These are phyloP conservation scores for Sebastes oblongus DNA, from an alignment of 2,797 vertebrate species.

Conservation along the genomic window DNA sequence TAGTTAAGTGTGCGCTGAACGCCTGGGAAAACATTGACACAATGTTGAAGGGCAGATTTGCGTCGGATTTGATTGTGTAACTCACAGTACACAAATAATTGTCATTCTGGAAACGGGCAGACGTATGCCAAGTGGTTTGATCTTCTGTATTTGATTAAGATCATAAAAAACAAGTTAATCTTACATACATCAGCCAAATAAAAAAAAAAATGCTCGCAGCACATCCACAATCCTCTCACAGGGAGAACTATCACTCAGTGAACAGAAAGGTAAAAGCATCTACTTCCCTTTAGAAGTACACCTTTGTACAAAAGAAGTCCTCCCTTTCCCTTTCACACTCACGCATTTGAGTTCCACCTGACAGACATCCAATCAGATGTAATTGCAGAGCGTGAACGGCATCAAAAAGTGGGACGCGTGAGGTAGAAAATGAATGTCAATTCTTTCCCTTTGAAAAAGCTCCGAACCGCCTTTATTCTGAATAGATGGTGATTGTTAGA, in stretches of 20 bases:
- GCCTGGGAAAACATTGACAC: neutral
- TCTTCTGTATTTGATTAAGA: neutral
- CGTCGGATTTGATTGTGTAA: neutral
- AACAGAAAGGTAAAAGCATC: neutral
- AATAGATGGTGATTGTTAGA: slow-evolving; percentile 24
- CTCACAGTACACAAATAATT: neutral
- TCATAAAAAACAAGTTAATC: too few species aligned
- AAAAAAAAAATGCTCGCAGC: neutral
- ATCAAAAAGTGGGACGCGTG: neutral
- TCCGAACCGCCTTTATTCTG: neutral
- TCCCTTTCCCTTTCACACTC: neutral
- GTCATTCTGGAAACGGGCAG: neutral
- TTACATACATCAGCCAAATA: neutral
- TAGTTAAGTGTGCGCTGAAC: neutral
- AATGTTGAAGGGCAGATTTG: neutral
- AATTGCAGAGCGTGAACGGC: neutral
- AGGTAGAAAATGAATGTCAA: neutral
- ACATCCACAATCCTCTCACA: neutral
- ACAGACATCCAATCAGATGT: neutral
- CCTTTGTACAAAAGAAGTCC: slow-evolving; percentile 16
- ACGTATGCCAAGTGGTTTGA: neutral
- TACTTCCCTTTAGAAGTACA: neutral
- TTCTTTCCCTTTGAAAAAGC: neutral
- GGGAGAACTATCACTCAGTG: neutral
- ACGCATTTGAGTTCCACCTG: neutral